These are phyloP conservation scores for Deilephila elpenor DNA, from an alignment of 2,888 invertebrate genomes.

Conservation along the genomic window DNA sequence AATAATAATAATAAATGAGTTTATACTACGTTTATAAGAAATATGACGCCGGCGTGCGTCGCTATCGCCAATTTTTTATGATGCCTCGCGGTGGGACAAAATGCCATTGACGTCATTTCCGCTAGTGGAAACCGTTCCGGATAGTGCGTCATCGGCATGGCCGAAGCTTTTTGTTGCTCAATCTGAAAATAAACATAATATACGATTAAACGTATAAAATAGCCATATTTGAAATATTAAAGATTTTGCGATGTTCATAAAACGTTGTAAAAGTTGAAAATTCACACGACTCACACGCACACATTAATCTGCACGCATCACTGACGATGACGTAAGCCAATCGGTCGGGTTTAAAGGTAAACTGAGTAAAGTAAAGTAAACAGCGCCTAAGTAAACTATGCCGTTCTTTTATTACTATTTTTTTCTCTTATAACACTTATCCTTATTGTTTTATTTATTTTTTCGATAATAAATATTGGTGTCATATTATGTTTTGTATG, in stretches of 20 bases:
- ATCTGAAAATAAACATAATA: constrained; percentile 38
- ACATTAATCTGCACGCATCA: too few relatives aligned
- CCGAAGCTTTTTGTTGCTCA: constrained; percentile 42
- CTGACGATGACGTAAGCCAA: too few relatives aligned
- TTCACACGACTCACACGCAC: too few relatives aligned
- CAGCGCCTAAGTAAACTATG: too few relatives aligned
- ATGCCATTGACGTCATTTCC: constrained; percentile 64
- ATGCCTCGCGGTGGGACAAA: constrained; percentile 58
- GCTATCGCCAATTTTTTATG: constrained; percentile 67
- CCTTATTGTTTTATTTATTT: too few relatives aligned
- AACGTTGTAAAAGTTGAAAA: too few relatives aligned
- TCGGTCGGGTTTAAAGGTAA: too few relatives aligned
- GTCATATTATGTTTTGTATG: constrained; percentile 20
- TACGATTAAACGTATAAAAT: background rate
- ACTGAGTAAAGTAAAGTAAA: too few relatives aligned
- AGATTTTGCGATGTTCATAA: too few relatives aligned
- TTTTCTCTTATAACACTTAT: too few relatives aligned
- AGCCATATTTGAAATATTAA: too few relatives aligned
- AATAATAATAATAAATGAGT: background rate
- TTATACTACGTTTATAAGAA: constrained; percentile 57
- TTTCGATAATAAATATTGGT: background rate
- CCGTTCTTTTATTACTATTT: too few relatives aligned
- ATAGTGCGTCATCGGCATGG: constrained; percentile 45
- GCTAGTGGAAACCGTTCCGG: constrained; percentile 72
- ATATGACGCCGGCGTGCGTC: constrained; percentile 68